Base-by-base conservation (phyloP, 2,113 vertebrate genomes). In the Podilymbus podiceps region DNA sequence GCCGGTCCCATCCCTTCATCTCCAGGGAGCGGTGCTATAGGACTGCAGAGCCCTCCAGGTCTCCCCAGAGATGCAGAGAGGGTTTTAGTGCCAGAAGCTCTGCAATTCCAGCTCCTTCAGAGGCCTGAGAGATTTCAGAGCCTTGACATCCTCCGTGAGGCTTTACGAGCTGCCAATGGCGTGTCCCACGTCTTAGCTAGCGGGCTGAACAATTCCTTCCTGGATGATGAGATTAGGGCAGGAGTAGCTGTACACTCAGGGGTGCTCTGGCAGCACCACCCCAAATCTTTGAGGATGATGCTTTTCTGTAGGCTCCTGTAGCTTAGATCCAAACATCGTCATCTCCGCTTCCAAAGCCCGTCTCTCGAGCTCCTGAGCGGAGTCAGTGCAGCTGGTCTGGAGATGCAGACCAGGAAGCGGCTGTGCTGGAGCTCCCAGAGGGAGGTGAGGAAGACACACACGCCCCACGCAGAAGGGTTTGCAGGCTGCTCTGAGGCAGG, bases 11-110 rank as follows among this genome's bases (percentile, higher is more conserved):
- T 75, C 76, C 76, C 76, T 68, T 14, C 69, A 2, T 38, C 62
- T 87, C 96, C 96, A 96, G 89, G 58, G 60, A 49, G 95, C 38
- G 95, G 94, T 60, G 96, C 96, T 96, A 5, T 9, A 85, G 95
- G 56, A 89, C 89, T 24, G 91, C 52, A 8, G 42, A 94, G 91
- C 59, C 63, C 71, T 82, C 58, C 38, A 55, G 19, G 9, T 12
- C 8, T 81, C 14, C 50, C 44, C 19, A 46, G 21, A 30, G 58
- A 52, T 2, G 31, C 12, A 44, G 31, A n/a, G 69, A 33, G 42
- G 58, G 3, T 12, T 80, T 81, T 47, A 42, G 42, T 42, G 42
- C 4, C 80, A 35, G n/a, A 88, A 12, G 24, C 25, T 64, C 68
- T 63, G 73, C 31, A 44, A 5, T 63, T 60, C 60, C 73, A 60